Conservation (phyloP, 2,797 vertebrate species). For the Halcyon badia region DNA sequence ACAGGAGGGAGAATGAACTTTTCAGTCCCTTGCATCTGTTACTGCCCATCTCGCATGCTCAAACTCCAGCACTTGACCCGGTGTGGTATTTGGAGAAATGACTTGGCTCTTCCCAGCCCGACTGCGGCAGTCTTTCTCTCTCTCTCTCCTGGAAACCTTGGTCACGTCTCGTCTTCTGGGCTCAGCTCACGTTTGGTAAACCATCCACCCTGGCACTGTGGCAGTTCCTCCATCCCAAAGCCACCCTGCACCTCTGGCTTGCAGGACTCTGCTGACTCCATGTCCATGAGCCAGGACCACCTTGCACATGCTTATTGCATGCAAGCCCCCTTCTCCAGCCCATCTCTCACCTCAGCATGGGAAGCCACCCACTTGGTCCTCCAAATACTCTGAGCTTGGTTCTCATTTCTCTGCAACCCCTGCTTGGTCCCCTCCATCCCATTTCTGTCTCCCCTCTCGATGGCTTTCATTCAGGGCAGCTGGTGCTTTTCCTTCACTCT, state of each 20-base stretch:
- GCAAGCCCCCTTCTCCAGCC: background rate
- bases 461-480: background rate
- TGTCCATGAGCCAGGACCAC: background rate
- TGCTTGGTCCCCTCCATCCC: background rate
- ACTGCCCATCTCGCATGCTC: background rate
- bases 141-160: background rate
- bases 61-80: background rate
- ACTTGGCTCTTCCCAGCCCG: background rate
- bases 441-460: background rate
- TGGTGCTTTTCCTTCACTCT: background rate
- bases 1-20: background rate
- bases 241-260: background rate
- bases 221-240: background rate
- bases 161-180: background rate
- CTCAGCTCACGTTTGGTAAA: background rate
- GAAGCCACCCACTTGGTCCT: background rate
- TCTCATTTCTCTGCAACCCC: background rate
- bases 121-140: background rate
- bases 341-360: background rate
- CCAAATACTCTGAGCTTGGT: accelerated
- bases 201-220: background rate
- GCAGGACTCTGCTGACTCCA: background rate
- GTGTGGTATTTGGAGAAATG: background rate
- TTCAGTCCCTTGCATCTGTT: background rate
- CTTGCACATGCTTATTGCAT: background rate